Evolutionary conservation across 2,113 vertebrate species (phyloP), one percentile per base, ranked within the genome.

Genomic region (Carassius carassius): DNA sequence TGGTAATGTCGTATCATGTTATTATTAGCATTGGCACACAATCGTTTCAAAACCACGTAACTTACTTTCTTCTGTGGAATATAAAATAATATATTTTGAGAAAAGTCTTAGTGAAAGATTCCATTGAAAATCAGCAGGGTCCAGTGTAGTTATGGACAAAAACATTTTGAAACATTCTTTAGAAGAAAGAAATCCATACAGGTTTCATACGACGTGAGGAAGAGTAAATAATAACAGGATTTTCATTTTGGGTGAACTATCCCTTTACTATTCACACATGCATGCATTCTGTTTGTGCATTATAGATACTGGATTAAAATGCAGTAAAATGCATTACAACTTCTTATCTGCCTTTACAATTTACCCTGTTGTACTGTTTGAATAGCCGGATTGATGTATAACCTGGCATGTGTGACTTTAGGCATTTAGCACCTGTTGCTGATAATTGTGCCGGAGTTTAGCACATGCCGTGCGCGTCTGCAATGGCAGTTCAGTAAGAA

Each of bases 381-480:
- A 69, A 72, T 72, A n/a, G 69, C 19, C 1, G 9, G 69, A 72
- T 7, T n/a, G 35, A 74, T 49, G 44, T 49, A 25, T 44, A 65
- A 23, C n/a, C 60, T 29, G 78, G 41, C 60, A 47, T 1, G n/a
- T 25, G 12, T 35, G 76, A 51, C 6, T 70, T 77, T 11, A 76
- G 84, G 75, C 85, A 82, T 44, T n/a, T 41, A 62, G 44, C 83
- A 87, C 84, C 81, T 89, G 86, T 89, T 89, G 88, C 78, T 56
- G 41, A 25, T 25, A 69, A 86, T 77, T 69, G 69, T 47, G n/a
- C 62, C 7, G 2, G 54, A 58, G 65, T 78, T 79, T 25, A 84
- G 41, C 81, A 41, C 44, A 37, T 32, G 58, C 51, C 14, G 14
- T 17, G 51, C 29, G 29, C 8, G 44, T 67, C 77, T 87, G 78